phyloP scores from a whole-genome alignment of 2,888 invertebrate genomes.

The Netelia inedita region DNA sequence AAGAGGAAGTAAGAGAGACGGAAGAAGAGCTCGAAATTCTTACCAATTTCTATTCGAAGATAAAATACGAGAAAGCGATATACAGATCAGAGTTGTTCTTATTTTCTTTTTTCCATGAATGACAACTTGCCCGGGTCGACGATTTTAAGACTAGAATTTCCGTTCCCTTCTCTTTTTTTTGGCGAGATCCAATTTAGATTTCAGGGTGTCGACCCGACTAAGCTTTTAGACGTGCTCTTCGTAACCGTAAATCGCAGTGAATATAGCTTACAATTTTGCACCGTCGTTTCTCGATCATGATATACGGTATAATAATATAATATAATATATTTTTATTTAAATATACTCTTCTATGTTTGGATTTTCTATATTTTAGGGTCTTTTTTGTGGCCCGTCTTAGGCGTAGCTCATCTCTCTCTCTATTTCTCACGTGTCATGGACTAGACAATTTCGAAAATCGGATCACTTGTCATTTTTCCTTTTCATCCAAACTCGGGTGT shows the following conservation, averaged over 20 bases:
- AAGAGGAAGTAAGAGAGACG: slow-evolving; percentile 58
- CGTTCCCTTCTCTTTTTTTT: slow-evolving; percentile 59
- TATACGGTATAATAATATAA: slow-evolving; percentile 66
- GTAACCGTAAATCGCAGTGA: slow-evolving; percentile 68
- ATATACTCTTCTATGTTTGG: slow-evolving; percentile 77
- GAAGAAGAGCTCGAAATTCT: slow-evolving; percentile 58
- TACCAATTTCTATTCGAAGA: slow-evolving; percentile 55
- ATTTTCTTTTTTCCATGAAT: slow-evolving; percentile 41
- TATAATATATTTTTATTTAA: slow-evolving; percentile 75
- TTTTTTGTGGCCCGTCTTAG: slow-evolving; percentile 59
- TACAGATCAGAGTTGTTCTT: slow-evolving; percentile 41
- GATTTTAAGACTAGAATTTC: slow-evolving; percentile 70
- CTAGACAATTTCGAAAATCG: slow-evolving; percentile 43
- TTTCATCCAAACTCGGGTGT: slow-evolving; percentile 12
- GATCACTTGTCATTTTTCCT: slow-evolving; percentile 18
- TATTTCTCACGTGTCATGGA: slow-evolving; percentile 20
- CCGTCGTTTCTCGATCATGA: slow-evolving; percentile 68
- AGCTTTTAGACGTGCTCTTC: slow-evolving; percentile 60
- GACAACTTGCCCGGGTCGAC: slow-evolving; percentile 65
- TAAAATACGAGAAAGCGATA: slow-evolving; percentile 59
- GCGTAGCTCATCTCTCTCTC: slow-evolving; percentile 60
- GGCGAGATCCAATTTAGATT: slow-evolving; percentile 52
- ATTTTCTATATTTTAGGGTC: slow-evolving; percentile 64
- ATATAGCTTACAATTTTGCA: slow-evolving; percentile 73
- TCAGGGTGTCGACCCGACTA: slow-evolving; percentile 66